Evolutionary conservation across 2,888 invertebrate genomes (phyloP), one percentile per base, ranked within the genome.

Genomic region (Polydrusus pterygomalis): DNA sequence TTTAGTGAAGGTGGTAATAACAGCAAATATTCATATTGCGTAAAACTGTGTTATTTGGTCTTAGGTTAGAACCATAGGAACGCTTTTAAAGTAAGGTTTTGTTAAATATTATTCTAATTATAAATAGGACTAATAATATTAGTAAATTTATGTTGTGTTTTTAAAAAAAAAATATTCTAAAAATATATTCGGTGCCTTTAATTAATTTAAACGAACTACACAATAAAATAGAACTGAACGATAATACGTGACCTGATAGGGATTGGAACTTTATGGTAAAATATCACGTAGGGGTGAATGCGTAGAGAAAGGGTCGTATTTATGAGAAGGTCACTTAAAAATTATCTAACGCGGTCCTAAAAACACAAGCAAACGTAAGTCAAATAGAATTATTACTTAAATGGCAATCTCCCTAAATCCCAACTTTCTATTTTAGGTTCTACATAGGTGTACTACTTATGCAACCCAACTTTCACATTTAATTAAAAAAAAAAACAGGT

Each of bases 281-380:
- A 20, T 51, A 20, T 51, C 51, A 51, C 51, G 51, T 51, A 51
- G 51, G 51, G 51, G 51, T 20, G 18, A 51, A 51, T 51, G 51
- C 20, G 51, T 51, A 51, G 20, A 51, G 51, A 13, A 51, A 51
- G 51, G 51, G 51, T 51, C 51, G 51, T 51, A 51, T 51, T 51
- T 51, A 51, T 51, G 51, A 11, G 51, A 51, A 20, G 20, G 10
- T 51, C 51, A 9, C 17, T 18, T 18, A 51, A 51, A 51, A 51
- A 51, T 51, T 51, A 51, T 51, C 20, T 51, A 34, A 51, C 51
- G 51, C 13, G 20, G 18, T 10, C 10, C 18, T 51, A 51, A 20
- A 11, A 51, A 51, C 10, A 20, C 20, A 51, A 47, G n/a, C n/a
- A 43, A 11, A 51, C 2, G n/a, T 43, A 43, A 11, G 13, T 43